Evolutionary conservation across 1,140 invertebrate species (phyloP).

Genomic region (Oreohelix idahoensis): DNA sequence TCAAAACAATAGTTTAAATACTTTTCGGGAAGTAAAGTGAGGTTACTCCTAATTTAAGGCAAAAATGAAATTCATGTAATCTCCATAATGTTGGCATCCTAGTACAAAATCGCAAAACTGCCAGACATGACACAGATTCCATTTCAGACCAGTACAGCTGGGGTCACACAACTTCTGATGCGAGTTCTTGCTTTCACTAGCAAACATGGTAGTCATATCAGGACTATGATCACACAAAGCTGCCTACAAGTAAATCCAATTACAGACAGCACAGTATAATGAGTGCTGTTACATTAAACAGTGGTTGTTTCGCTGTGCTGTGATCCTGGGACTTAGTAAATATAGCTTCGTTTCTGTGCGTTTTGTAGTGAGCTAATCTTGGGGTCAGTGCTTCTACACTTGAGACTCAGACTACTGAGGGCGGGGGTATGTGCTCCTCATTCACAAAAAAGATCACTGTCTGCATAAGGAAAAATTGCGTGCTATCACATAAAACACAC

Average conservation of each 20-base stretch:
- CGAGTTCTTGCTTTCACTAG: neutral
- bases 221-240: neutral
- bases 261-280: neutral
- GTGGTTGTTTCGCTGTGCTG: neutral
- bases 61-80: neutral
- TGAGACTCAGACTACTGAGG: neutral
- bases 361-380: neutral
- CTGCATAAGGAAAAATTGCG: neutral
- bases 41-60: no score
- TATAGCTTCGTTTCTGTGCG: neutral
- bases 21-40: no score
- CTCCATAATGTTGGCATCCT: neutral
- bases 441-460: neutral
- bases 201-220: neutral
- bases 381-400: neutral
- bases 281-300: neutral
- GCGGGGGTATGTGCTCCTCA: neutral
- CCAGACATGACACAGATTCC: neutral
- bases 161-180: neutral
- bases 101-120: neutral
- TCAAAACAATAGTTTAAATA: no score
- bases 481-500: neutral
- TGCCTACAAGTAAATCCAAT: slow-evolving; percentile 5
- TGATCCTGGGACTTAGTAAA: neutral
- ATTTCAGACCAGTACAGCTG: neutral